Conservation (phyloP, 2,797 vertebrate species). For the Notoglanidium macrostoma region DNA sequence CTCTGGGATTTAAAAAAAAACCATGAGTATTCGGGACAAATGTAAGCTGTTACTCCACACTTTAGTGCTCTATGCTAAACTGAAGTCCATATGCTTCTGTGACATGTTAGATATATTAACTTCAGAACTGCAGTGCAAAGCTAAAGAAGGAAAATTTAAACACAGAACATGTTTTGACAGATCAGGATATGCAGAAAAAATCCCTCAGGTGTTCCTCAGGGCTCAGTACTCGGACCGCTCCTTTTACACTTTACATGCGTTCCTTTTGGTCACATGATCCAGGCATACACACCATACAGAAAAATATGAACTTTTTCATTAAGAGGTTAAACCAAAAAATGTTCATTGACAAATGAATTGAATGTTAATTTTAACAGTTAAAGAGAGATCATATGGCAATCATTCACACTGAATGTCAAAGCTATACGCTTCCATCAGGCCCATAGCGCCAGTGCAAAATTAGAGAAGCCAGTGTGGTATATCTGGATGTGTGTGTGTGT, state of each 20-base stretch:
- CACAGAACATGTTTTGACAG: not conserved
- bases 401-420: not conserved
- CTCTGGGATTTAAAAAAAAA: not conserved
- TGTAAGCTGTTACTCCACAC: not conserved
- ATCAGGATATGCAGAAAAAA: not conserved
- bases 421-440: not conserved
- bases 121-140: not conserved
- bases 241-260: not conserved
- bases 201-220: slow-evolving; percentile 15
- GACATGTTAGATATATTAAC: too few relatives aligned
- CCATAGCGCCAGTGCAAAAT: not conserved
- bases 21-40: not conserved
- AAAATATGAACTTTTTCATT: slow-evolving; percentile 5
- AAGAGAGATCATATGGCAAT: not conserved
- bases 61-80: not conserved
- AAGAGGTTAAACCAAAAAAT: not conserved
- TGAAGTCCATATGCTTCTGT: not conserved
- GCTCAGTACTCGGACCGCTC: not conserved
- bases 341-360: too few relatives aligned
- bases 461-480: not conserved
- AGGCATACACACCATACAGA: not conserved
- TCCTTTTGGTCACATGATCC: not conserved
- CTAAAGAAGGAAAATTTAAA: not conserved
- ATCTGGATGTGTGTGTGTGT: not conserved
- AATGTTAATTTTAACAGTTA: not conserved